phyloP scores from a whole-genome alignment of 2,113 vertebrate genomes.

The Plecturocebus donacophilus region DNA sequence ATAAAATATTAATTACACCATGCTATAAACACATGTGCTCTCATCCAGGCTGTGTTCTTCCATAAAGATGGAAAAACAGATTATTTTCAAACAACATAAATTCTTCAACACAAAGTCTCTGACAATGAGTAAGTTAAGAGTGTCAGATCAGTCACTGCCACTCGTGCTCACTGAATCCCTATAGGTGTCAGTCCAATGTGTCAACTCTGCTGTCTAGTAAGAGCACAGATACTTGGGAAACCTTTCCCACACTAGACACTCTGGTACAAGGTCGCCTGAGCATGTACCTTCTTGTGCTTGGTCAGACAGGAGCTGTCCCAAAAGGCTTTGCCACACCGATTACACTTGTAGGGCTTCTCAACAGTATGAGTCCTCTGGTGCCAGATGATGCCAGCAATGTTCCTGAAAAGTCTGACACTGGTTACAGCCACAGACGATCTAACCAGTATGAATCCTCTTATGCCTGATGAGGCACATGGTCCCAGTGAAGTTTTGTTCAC shows the following conservation, averaged over 20 bases:
- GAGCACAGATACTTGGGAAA: neutral
- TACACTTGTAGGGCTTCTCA: neutral
- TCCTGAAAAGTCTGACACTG: conserved; percentile 63
- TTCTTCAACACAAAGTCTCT: neutral
- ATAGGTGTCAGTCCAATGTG: neutral
- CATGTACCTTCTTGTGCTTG: neutral
- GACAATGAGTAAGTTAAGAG: neutral
- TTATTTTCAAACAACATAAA: neutral
- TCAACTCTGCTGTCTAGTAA: neutral
- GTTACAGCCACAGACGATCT: conserved; percentile 51
- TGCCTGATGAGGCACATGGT: neutral
- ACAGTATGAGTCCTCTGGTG: neutral
- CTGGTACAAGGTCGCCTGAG: neutral
- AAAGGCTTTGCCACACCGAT: neutral
- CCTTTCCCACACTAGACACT: neutral
- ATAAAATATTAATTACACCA: too few species aligned
- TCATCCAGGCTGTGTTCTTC: too few species aligned
- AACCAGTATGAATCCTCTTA: neutral
- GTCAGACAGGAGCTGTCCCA: neutral
- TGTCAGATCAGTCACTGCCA: neutral
- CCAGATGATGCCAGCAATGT: conserved; percentile 37
- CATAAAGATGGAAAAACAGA: too few species aligned
- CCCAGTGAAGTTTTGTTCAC: neutral
- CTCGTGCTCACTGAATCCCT: neutral
- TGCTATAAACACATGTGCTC: too few species aligned